phyloP scores from a whole-genome alignment of 2,888 invertebrate species.

The Seira musarum region DNA sequence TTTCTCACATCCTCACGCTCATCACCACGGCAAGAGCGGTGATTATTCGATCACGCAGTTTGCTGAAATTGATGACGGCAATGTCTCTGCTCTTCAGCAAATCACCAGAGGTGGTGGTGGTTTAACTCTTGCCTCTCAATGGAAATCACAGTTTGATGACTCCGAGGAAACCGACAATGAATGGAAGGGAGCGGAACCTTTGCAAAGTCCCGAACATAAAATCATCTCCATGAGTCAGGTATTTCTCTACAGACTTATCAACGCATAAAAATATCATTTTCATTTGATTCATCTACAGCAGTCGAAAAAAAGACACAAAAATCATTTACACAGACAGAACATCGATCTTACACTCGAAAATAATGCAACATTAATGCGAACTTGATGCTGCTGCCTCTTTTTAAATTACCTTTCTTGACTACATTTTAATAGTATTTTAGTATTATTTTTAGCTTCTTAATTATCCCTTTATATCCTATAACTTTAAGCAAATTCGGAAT shows the following conservation, averaged over 20 bases:
- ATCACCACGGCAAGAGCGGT: slow-evolving; percentile 61
- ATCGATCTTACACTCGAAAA: slow-evolving; percentile 2
- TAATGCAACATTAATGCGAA: slow-evolving; percentile 33
- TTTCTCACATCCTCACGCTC: slow-evolving; percentile 68
- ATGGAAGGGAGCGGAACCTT: slow-evolving; percentile 86
- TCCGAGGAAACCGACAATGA: slow-evolving; percentile 95
- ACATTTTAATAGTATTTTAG: slow-evolving; percentile 32
- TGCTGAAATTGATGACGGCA: slow-evolving; percentile 94
- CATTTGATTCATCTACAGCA: slow-evolving; percentile 9
- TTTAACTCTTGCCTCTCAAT: slow-evolving; percentile 91
- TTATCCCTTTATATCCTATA: slow-evolving; percentile 15
- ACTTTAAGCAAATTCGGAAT: neutral
- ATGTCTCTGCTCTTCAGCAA: slow-evolving; percentile 90
- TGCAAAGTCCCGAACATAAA: slow-evolving; percentile 76
- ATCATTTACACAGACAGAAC: slow-evolving; percentile 21
- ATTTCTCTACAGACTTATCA: slow-evolving; percentile 61
- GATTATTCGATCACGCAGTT: slow-evolving; percentile 92
- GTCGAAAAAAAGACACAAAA: no score
- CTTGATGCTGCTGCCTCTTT: slow-evolving; percentile 51
- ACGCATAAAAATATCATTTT: slow-evolving; percentile 34
- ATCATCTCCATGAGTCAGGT: slow-evolving; percentile 68
- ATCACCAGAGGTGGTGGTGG: slow-evolving; percentile 86
- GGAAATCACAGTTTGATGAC: slow-evolving; percentile 96
- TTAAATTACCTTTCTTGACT: slow-evolving; percentile 36
- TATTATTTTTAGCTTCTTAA: slow-evolving; percentile 21